phyloP scores from a whole-genome alignment of 2,888 invertebrate species.

The Drosophila quinaria region DNA sequence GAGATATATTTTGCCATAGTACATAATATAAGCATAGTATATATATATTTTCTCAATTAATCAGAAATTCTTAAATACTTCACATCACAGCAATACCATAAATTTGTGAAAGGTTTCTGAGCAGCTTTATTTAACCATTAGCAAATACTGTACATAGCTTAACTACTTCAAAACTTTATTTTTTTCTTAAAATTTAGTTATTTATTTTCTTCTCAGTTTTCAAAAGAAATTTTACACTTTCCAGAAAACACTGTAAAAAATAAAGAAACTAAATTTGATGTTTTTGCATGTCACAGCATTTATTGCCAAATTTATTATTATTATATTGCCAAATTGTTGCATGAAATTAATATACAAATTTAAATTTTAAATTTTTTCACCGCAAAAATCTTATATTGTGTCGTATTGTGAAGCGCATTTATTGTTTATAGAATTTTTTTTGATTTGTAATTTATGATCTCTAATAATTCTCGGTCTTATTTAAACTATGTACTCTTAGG shows the following conservation, averaged over 20 bases:
- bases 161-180: slow-evolving; percentile 19
- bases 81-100: slow-evolving; percentile 70
- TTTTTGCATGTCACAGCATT: slow-evolving; percentile 47
- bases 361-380: slow-evolving; percentile 24
- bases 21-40: slow-evolving; percentile 1
- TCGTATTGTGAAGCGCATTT: slow-evolving; percentile 61
- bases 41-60: slow-evolving; percentile 46
- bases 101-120: slow-evolving; percentile 83
- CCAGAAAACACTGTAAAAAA: slow-evolving; percentile 30
- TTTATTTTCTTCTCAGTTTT: slow-evolving; percentile 19
- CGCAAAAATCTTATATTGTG: slow-evolving; percentile 52
- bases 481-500: slow-evolving; percentile 29
- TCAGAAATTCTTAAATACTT: slow-evolving; percentile 71
- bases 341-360: slow-evolving; percentile 42
- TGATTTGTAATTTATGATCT: slow-evolving; percentile 19
- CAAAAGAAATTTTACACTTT: slow-evolving; percentile 7
- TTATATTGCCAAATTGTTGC: slow-evolving; percentile 58
- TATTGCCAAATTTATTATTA: slow-evolving; percentile 12
- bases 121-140: slow-evolving; percentile 47
- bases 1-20: slow-evolving; percentile 28
- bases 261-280: slow-evolving; percentile 23
- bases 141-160: slow-evolving; percentile 63
- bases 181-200: slow-evolving; percentile 22
- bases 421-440: slow-evolving; percentile 40
- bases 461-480: slow-evolving; percentile 19